Base-by-base conservation (phyloP, 2,888 invertebrate genomes). In the Pinctada fucata region DNA sequence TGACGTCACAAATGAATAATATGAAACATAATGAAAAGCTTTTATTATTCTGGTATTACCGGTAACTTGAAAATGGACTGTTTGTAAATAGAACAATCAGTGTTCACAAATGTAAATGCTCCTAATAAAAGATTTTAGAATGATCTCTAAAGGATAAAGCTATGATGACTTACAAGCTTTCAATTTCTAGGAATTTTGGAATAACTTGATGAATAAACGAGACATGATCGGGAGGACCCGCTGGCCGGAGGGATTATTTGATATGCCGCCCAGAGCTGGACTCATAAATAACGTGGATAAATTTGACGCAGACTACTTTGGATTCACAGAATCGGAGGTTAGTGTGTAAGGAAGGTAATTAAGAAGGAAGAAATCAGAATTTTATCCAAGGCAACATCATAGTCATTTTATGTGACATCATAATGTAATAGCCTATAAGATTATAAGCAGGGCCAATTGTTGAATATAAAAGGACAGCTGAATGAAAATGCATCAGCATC, bases 131-230 rank as follows among this genome's bases (percentile, higher is more conserved):
- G 31, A 31, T 31, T 31, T 31, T 31, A 31, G 31, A 31, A 31
- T 31, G 31, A 31, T 31, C 31, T 31, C 31, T 31, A 31, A 31
- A 31, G 31, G 31, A 31, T 31, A 31, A 31, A 31, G 31, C 31
- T 31, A 31, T 31, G 31, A 31, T 31, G 31, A 31, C 31, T 31
- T 31, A 31, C 1, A 31, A 68, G 3, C 10, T 8, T n/a, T 50
- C 16, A 58, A 52, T 10, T 73, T 47, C 31, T 78, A 97, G 88
- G 98, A 99, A 93, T 98, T 99, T 93, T 96, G 96, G 91, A 94
- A 96, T 89, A 96, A 98, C 92, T 95, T 99, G 79, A 96, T 97
- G 92, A 96, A 96, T 82, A 97, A 97, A 76, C 95, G 97, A 50
- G 98, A 99, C 92, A 95, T 99, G 94, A 95, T 99, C 70, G 85